Base-by-base conservation (phyloP, 2,797 vertebrate species). In the Apodemus agrarius region DNA sequence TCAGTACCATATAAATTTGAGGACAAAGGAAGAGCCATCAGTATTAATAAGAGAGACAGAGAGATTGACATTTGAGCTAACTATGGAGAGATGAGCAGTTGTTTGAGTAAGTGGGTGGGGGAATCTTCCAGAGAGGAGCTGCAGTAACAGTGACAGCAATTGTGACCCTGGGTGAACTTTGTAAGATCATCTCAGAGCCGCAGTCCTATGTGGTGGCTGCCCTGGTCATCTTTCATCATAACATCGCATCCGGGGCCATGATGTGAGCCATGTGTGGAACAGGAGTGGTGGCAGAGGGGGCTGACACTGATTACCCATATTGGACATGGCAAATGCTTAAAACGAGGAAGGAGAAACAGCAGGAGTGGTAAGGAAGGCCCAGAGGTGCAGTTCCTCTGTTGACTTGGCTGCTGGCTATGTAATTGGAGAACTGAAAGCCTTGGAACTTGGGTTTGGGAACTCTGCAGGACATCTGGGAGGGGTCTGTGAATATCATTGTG, bases 61-160 rank as follows among this genome's bases (percentile, higher is more conserved):
- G 65, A 86, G 21, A 24, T 29, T 40, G 67, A 83, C n/a, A 46
- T 87, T 91, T 83, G 87, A 78, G 67, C 16, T 43, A 78, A 54
- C 29, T 76, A 29, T 80, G 43, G 79, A 94, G 89, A 43, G 80
- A 79, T 69, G 79, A 89, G 43, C 29, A 31, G 24, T 78, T 81
- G 29, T 79, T 86, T 69, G 89, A 17, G 81, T 72, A 89, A 96
- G 63, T 87, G 86, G 3, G 34, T 43, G 5, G 34, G 54, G 54
- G 74, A n/a, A 26, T 37, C 52, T 92, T 96, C 76, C 19, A 81
- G 74, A 49, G 86, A 82, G 74, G 88, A 82, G 82, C 43, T 67
- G 22, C 63, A 79, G 6, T 69, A 57, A 63, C 12, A 80, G 61
- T 31, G 67, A n/a, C 19, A 52, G 69, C 46, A 85, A 0, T 91